phyloP scores from a whole-genome alignment of 2,888 invertebrate genomes.

The Cremastinae sp. region DNA sequence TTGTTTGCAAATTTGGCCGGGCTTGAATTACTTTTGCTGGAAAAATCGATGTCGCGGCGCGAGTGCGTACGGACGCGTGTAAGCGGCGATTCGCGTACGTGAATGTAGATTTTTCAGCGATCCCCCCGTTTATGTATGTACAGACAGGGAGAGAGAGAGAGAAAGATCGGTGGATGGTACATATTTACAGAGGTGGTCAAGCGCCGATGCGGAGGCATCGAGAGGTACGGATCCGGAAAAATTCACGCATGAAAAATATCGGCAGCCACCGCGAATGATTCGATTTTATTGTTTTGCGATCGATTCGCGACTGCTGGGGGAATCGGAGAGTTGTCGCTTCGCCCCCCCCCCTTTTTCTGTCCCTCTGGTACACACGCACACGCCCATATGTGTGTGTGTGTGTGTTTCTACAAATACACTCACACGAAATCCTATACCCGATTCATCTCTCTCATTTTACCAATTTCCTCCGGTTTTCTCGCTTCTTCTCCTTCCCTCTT shows the following conservation, averaged over 20 bases:
- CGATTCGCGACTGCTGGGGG: conserved; percentile 61
- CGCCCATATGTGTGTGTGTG: too few species aligned
- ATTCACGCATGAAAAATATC: conserved; percentile 79
- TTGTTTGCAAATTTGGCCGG: conserved; percentile 50
- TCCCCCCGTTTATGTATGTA: conserved; percentile 5
- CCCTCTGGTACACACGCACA: conserved; percentile 9
- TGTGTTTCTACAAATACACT: not conserved
- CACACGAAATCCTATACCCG: not conserved
- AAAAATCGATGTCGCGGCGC: conserved; percentile 23
- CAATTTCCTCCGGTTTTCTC: conserved; percentile 55
- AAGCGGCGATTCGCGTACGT: not conserved
- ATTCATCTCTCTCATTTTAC: conserved; percentile 39
- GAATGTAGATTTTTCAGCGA: conserved; percentile 9
- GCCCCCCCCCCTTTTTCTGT: conserved; percentile 34
- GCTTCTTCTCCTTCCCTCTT: conserved; percentile 45
- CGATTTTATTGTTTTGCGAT: conserved; percentile 77
- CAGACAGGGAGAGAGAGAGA: not conserved
- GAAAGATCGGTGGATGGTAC: not conserved
- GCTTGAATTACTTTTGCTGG: conserved; percentile 50
- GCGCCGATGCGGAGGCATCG: conserved; percentile 39
- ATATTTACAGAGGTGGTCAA: conserved; percentile 45
- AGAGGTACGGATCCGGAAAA: conserved; percentile 68
- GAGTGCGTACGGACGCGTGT: not conserved
- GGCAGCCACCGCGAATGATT: conserved; percentile 76
- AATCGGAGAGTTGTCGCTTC: conserved; percentile 47